Conservation (phyloP, 2,888 invertebrate species). For the Synergus laeviventris region DNA sequence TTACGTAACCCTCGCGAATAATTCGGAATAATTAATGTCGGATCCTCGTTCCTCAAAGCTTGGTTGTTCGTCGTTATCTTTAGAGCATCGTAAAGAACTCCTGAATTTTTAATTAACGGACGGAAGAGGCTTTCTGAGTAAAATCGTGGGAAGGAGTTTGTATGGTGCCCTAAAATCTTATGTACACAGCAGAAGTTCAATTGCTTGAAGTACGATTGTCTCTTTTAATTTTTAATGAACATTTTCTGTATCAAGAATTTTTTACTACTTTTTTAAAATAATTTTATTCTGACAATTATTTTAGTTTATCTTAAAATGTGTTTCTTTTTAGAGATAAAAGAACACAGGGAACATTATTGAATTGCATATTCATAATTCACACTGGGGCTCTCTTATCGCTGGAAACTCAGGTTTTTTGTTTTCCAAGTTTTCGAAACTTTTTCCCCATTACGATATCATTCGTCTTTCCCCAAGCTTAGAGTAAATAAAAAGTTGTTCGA, state of each 20-base stretch:
- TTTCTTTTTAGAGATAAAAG: background rate
- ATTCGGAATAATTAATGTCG: slow-evolving; percentile 61
- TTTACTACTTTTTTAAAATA: no score
- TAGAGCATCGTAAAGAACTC: slow-evolving; percentile 48
- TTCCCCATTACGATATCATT: slow-evolving; percentile 25
- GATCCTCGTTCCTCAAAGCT: slow-evolving; percentile 55
- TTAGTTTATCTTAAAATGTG: background rate
- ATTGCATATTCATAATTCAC: slow-evolving; percentile 34
- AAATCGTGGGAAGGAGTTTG: slow-evolving; percentile 16
- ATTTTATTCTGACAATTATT: no score
- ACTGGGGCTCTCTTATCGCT: slow-evolving; percentile 6
- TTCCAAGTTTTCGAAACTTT: slow-evolving; percentile 42
- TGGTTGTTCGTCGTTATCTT: slow-evolving; percentile 57
- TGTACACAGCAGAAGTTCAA: no score
- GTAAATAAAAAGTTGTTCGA: slow-evolving; percentile 9
- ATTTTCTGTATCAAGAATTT: background rate
- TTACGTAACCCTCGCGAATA: slow-evolving; percentile 57
- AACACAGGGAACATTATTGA: background rate
- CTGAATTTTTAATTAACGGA: slow-evolving; percentile 61
- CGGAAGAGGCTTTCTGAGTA: slow-evolving; percentile 42
- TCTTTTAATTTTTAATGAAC: background rate
- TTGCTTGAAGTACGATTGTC: background rate
- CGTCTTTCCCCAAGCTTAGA: slow-evolving; percentile 9
- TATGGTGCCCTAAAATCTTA: background rate
- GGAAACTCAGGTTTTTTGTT: slow-evolving; percentile 29